These are phyloP conservation scores for Alloscopus bannaensis DNA, from an alignment of 2,888 invertebrate genomes.

Conservation along the genomic window DNA sequence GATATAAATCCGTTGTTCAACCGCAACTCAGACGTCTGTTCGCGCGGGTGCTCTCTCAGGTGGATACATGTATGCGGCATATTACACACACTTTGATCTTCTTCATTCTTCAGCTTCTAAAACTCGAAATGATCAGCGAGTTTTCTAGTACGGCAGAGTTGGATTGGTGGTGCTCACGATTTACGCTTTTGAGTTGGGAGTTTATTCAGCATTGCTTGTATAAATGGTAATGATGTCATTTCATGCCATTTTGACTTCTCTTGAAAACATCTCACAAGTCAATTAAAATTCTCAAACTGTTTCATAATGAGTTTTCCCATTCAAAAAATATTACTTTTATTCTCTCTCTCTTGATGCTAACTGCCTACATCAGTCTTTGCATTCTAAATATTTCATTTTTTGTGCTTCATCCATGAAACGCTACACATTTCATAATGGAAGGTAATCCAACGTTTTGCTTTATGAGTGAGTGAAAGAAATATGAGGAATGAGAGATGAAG, in stretches of 20 bases:
- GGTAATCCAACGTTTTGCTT: neutral
- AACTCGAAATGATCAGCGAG: neutral
- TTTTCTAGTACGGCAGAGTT: neutral
- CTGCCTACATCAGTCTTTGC: neutral
- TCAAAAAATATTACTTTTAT: neutral
- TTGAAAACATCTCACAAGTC: conserved; percentile 1
- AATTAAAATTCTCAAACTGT: conserved; percentile 13
- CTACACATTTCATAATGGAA: neutral
- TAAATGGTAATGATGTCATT: conserved; percentile 18
- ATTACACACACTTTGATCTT: neutral
- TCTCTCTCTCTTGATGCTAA: too few species aligned
- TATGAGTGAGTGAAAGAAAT: neutral
- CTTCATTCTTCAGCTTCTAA: neutral
- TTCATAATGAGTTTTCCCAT: conserved; percentile 15
- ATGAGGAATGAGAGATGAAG: neutral
- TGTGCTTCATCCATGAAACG: neutral
- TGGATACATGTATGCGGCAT: neutral
- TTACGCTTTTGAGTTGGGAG: neutral
- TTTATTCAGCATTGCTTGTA: neutral
- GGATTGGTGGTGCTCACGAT: neutral
- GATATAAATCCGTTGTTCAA: conserved; percentile 4
- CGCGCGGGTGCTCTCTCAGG: neutral
- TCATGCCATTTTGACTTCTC: neutral
- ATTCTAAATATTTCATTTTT: neutral
- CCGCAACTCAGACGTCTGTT: neutral